Base-by-base conservation (phyloP, 2,888 invertebrate species). In the Cerceris ruficornis region DNA sequence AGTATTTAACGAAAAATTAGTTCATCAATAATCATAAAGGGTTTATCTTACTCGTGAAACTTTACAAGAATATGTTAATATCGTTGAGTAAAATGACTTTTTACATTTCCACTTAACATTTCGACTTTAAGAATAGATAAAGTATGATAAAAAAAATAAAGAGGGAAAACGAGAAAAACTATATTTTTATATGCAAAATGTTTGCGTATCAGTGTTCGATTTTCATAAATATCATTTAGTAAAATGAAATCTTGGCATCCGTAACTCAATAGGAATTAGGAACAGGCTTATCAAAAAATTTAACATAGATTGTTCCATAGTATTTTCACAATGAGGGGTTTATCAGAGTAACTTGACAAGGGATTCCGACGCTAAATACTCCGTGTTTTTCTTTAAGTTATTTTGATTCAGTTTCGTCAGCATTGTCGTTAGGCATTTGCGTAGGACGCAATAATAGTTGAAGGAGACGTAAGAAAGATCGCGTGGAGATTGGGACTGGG, bases 391-490 rank as follows among this genome's bases (percentile, higher is more conserved):
- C 72, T 65, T 83, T 85, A 73, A 86, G 76, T 87, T 86, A 61
- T 88, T 90, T 88, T 87, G 82, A 85, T 88, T 90, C 82, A 87
- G 87, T 91, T 92, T 89, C 86, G 89, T 91, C 89, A 89, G 89
- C 91, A 88, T 91, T 91, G 91, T 91, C 90, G 90, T 91, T 91
- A 91, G 91, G 91, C 88, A 88, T 89, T 91, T 91, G 90, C 90
- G 87, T 91, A 91, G 91, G 89, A 89, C 85, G 89, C 89, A 91
- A 90, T 89, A 89, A 87, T 90, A 90, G 88, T 90, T 88, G 88
- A 88, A 86, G 85, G 87, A 89, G 81, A 82, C 82, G 84, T 86
- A 87, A 87, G 80, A 87, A 88, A 86, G 81, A 84, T 88, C 87
- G 90, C 89, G 89, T 76, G 88, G 85, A 90, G 87, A 91, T 90